Percentiles rank a stretch among this genome's conserved stretches.
Evolutionary conservation across 2,888 invertebrate genomes (phyloP).

Genomic region (Rugalucina vietnamica): DNA sequence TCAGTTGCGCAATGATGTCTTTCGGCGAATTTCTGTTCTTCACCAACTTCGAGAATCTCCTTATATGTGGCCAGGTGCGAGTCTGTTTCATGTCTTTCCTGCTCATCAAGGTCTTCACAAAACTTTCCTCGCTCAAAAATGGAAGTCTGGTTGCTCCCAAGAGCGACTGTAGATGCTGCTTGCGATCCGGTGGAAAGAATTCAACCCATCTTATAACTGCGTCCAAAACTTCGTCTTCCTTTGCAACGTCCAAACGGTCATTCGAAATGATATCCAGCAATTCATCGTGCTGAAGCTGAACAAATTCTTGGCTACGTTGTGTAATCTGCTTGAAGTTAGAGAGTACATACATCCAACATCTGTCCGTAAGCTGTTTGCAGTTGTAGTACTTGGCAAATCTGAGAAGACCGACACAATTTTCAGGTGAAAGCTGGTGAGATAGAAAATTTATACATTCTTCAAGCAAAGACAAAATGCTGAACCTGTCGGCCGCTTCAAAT

Average conservation of each 20-base stretch:
- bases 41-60: constrained; percentile 42
- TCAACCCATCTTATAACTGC: constrained; percentile 86
- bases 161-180: constrained; percentile 89
- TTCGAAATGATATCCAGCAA: constrained; percentile 82
- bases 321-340: constrained; percentile 72
- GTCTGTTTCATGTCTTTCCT: constrained; percentile 53
- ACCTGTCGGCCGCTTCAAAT: constrained; percentile 89
- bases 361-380: constrained; percentile 89
- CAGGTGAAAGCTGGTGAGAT: constrained; percentile 88
- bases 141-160: constrained; percentile 71
- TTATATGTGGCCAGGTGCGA: constrained; percentile 50
- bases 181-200: constrained; percentile 89
- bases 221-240: constrained; percentile 85
- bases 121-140: constrained; percentile 62
- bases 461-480: constrained; percentile 91
- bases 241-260: constrained; percentile 90
- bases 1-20: constrained; percentile 29
- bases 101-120: constrained; percentile 46
- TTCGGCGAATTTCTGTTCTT: constrained; percentile 50
- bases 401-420: constrained; percentile 93
- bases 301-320: constrained; percentile 70
- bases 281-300: constrained; percentile 85
- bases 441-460: constrained; percentile 92
- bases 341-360: constrained; percentile 90
- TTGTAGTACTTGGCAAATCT: constrained; percentile 92